phyloP scores from a whole-genome alignment of 2,888 invertebrate species.

The Diadegma fenestrale region DNA sequence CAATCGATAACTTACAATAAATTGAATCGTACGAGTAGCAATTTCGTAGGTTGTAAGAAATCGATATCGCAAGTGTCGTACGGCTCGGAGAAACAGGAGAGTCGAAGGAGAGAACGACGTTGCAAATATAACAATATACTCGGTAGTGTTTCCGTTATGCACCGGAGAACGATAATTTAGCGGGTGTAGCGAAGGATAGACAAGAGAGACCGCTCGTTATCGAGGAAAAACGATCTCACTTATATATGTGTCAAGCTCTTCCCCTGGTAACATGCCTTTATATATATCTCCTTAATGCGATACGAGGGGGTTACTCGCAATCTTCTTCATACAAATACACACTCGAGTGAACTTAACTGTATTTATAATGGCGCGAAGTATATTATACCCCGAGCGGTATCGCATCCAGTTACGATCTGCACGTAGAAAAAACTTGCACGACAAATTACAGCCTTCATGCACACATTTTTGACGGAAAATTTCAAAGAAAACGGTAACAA shows the following conservation, averaged over 20 bases:
- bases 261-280: slow-evolving; percentile 13
- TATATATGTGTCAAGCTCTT: slow-evolving; percentile 29
- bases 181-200: slow-evolving; percentile 33
- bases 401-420: neutral
- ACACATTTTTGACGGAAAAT: neutral
- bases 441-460: neutral
- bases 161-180: slow-evolving; percentile 57
- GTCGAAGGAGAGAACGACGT: slow-evolving; percentile 10
- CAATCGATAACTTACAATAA: neutral
- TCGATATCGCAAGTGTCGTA: slow-evolving; percentile 12
- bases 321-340: neutral
- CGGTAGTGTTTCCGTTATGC: slow-evolving; percentile 32
- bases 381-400: slow-evolving; percentile 5
- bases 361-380: slow-evolving; percentile 14
- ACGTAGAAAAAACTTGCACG: neutral
- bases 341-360: neutral
- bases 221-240: slow-evolving; percentile 58
- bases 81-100: slow-evolving; percentile 35
- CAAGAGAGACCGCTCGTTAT: slow-evolving; percentile 59
- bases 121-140: slow-evolving; percentile 14
- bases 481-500: too few relatives aligned
- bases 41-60: neutral
- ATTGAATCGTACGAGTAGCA: neutral
- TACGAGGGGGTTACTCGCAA: slow-evolving; percentile 22
- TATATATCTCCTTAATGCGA: slow-evolving; percentile 46